phyloP scores from a whole-genome alignment of 2,888 invertebrate species.

The Pardosa pseudoannulata region DNA sequence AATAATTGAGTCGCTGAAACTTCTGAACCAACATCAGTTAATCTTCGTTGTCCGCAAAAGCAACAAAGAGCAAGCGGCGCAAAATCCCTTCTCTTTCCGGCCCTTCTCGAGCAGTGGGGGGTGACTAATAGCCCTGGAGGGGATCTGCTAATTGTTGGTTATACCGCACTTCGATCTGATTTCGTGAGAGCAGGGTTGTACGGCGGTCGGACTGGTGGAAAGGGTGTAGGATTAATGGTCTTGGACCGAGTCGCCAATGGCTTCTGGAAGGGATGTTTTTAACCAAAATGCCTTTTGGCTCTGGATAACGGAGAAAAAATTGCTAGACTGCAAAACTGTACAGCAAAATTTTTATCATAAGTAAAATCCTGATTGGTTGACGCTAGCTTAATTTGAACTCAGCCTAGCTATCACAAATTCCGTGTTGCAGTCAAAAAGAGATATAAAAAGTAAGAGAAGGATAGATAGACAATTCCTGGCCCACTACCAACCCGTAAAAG shows the following conservation, averaged over 20 bases:
- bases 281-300: too few species aligned
- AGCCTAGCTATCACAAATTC: too few species aligned
- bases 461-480: too few species aligned
- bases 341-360: too few species aligned
- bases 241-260: background rate
- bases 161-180: constrained; percentile 45
- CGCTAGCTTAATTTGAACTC: too few species aligned
- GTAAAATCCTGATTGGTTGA: too few species aligned
- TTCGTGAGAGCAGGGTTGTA: constrained; percentile 47
- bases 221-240: background rate
- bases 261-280: background rate
- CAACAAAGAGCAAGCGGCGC: constrained; percentile 26
- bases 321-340: too few species aligned
- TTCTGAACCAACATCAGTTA: constrained; percentile 47
- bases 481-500: too few species aligned
- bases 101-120: constrained; percentile 20
- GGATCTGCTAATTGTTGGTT: constrained; percentile 62
- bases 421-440: too few species aligned
- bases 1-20: constrained; percentile 59
- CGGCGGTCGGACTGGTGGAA: background rate
- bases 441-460: too few species aligned
- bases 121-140: constrained; percentile 66
- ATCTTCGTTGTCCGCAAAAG: constrained; percentile 22
- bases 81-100: constrained; percentile 19
- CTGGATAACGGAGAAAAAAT: too few species aligned